Base-by-base conservation (phyloP, 2,888 invertebrate genomes). In the Neelides folsomi region DNA sequence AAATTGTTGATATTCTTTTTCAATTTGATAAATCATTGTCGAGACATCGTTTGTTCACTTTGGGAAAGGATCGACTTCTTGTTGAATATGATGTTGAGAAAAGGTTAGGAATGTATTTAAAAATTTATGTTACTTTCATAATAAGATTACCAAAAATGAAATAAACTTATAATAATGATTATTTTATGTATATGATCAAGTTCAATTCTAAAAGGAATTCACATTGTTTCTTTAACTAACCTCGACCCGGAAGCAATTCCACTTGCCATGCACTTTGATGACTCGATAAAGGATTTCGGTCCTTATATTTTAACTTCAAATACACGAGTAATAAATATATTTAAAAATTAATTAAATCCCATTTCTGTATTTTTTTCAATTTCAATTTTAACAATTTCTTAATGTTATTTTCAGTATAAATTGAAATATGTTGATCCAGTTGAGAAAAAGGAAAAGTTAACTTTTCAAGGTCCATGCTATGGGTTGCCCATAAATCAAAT, bases 11-110 rank as follows among this genome's bases (percentile, higher is more conserved):
- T 27, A 67, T 81, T 1, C 68, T 76, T 57, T 82, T 82, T 65
- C 67, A 75, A 4, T 70, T 74, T 1, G 61, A 68, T n/a, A 50
- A 52, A 43, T 38, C 10, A 3, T 35, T 43, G 1, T 50, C 46
- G 1, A 68, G 70, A 2, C 74, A 72, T 42, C 74, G 75, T 52
- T 69, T 82, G 0, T 67, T 79, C 41, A 78, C 80, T 0, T 66
- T 82, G 34, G 79, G 78, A 0, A 68, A 71, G 40, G 82, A 82
- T 66, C 70, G 76, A 38, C 69, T 74, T 36, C 68, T 81, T 66
- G 73, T 78, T 10, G 78, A 79, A 65, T 81, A 80, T 56, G 75
- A 78, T 57, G 67, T 79, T 10, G 71, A 69, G 1, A 65, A 66
- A 18, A 76, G 76, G 70, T 71, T 20, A n/a, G n/a, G n/a, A n/a